These are phyloP conservation scores for Chloroclystis v-ata DNA, from an alignment of 2,888 invertebrate species.

Conservation along the genomic window DNA sequence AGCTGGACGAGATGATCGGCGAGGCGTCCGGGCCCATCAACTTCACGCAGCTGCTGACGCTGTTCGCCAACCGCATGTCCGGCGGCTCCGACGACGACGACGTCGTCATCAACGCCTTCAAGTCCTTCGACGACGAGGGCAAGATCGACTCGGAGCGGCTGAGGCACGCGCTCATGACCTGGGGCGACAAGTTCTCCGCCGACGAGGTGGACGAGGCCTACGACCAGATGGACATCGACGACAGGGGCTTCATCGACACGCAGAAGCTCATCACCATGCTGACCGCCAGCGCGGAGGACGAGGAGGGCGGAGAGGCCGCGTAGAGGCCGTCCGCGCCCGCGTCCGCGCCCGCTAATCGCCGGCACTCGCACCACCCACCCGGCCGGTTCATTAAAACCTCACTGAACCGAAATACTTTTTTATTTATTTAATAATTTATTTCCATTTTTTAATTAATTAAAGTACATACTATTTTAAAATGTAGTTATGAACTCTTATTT, in stretches of 20 bases:
- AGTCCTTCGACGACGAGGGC: slow-evolving; percentile 92
- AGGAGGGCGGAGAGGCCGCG: slow-evolving; percentile 81
- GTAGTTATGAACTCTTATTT: slow-evolving; percentile 47
- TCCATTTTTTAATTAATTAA: slow-evolving; percentile 75
- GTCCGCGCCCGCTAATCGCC: neutral
- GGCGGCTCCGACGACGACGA: slow-evolving; percentile 95
- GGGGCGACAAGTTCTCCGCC: slow-evolving; percentile 93
- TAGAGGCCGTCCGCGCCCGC: slow-evolving; percentile 35
- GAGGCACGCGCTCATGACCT: slow-evolving; percentile 94
- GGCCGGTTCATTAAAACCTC: slow-evolving; percentile 54
- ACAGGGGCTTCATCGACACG: slow-evolving; percentile 93
- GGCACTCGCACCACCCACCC: slow-evolving; percentile 29
- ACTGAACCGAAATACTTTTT: slow-evolving; percentile 62
- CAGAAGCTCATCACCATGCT: slow-evolving; percentile 91
- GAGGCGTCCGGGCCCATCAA: slow-evolving; percentile 95
- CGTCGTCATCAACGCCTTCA: slow-evolving; percentile 94
- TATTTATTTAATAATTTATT: slow-evolving; percentile 74
- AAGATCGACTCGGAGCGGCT: slow-evolving; percentile 93
- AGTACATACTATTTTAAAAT: slow-evolving; percentile 71
- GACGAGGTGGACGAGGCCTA: slow-evolving; percentile 95
- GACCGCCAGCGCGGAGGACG: slow-evolving; percentile 91
- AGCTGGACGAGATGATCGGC: slow-evolving; percentile 91
- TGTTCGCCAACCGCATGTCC: slow-evolving; percentile 95
- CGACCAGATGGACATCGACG: slow-evolving; percentile 95
- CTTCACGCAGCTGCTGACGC: slow-evolving; percentile 94